phyloP scores from a whole-genome alignment of 2,888 invertebrate genomes.

The Mesorhabditis sp. region DNA sequence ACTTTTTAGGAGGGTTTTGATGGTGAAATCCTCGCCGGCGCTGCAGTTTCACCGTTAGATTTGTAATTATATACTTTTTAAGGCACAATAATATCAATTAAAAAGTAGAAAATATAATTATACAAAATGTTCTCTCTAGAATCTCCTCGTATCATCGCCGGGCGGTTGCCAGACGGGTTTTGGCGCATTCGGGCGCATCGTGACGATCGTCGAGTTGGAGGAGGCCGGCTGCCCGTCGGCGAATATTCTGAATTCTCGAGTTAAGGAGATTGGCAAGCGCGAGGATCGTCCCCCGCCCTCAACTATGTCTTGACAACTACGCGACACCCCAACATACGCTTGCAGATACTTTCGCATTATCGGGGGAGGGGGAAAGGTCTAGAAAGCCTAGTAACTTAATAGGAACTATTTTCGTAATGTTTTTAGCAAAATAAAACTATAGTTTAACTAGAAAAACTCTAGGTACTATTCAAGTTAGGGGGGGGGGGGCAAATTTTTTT shows the following conservation, averaged over 20 bases:
- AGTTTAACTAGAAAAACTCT: no score
- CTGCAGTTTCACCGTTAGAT: no score
- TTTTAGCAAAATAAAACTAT: background rate
- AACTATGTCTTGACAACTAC: background rate
- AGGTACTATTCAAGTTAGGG: no score
- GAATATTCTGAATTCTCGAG: background rate
- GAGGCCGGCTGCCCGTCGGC: slow-evolving; percentile 1
- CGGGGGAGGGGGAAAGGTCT: background rate
- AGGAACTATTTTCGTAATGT: background rate
- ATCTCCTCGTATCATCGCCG: background rate
- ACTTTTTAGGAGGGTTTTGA: no score
- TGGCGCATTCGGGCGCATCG: background rate
- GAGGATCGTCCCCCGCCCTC: background rate
- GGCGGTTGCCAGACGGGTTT: background rate
- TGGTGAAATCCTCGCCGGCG: no score
- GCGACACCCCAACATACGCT: background rate
- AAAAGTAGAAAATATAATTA: no score
- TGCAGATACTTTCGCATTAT: background rate
- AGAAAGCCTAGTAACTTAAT: background rate
- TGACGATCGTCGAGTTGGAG: background rate
- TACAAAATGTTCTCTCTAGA: background rate
- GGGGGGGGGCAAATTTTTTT: no score
- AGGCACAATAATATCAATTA: no score
- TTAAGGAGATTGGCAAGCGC: no score
- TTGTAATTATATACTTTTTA: no score